Percentiles rank a stretch among this genome's conserved stretches.
Conservation (phyloP, 2,797 vertebrate species). For the Chaenodraco wilsoni region DNA sequence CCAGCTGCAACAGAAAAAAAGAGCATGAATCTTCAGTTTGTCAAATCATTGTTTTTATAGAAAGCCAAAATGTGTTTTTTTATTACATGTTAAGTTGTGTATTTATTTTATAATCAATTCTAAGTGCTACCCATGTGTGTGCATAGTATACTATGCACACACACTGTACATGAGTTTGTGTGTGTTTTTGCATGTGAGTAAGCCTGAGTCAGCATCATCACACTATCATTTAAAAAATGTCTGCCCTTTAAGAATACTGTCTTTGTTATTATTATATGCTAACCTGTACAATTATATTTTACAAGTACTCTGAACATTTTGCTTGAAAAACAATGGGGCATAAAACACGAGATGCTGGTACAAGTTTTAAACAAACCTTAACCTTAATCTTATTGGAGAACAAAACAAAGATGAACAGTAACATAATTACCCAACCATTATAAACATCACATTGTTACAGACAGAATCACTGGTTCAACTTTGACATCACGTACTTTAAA, state of each 20-base stretch:
- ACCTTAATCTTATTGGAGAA: background rate
- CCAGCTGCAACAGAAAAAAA: slow-evolving; percentile 54
- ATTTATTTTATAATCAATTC: slow-evolving; percentile 20
- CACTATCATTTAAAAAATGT: slow-evolving; percentile 44
- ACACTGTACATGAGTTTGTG: background rate
- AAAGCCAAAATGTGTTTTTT: slow-evolving; percentile 4
- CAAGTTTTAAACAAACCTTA: background rate
- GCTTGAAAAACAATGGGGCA: background rate
- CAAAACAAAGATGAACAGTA: background rate
- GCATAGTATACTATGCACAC: background rate
- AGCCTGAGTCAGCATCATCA: slow-evolving; percentile 50
- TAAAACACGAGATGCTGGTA: background rate
- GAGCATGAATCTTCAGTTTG: slow-evolving; percentile 57
- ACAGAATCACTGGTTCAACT: background rate
- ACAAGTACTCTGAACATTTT: background rate
- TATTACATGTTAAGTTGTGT: slow-evolving; percentile 19
- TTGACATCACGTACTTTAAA: background rate
- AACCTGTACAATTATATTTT: background rate
- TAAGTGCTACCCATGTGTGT: background rate
- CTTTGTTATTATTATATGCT: background rate
- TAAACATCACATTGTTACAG: background rate
- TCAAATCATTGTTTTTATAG: slow-evolving; percentile 43
- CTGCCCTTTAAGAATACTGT: background rate
- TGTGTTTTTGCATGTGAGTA: slow-evolving; percentile 7
- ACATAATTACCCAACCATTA: background rate